phyloP scores from a whole-genome alignment of 1,140 invertebrate genomes.

The Sycophila sp. region DNA sequence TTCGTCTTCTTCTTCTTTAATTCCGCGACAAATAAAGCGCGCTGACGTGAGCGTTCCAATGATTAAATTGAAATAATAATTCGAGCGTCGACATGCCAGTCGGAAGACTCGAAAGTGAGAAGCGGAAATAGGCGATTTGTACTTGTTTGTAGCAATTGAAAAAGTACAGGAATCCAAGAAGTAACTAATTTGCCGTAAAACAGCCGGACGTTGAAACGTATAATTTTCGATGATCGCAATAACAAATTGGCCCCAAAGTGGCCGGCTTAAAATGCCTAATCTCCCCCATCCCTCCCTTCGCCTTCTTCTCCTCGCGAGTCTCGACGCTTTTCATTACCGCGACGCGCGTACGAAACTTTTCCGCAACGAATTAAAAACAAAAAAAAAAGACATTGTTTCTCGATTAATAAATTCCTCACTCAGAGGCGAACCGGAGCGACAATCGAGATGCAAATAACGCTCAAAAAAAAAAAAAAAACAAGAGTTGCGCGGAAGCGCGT shows the following conservation, averaged over 20 bases:
- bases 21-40: conserved; percentile 25
- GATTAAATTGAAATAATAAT: conserved; percentile 42
- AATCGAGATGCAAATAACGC: no score
- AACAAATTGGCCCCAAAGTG: conserved; percentile 7
- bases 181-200: conserved; percentile 32
- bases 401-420: no score
- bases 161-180: conserved; percentile 43
- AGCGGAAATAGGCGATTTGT: conserved; percentile 42
- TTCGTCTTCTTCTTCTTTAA: no score
- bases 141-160: conserved; percentile 43
- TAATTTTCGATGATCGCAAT: conserved; percentile 31
- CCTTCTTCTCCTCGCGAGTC: no score
- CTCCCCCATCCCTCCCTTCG: no score
- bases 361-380: no score
- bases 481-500: no score
- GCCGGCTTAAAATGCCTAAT: conserved; percentile 13
- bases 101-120: conserved; percentile 41
- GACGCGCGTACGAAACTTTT: no score
- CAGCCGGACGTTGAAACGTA: conserved; percentile 22
- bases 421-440: no score
- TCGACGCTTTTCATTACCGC: no score
- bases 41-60: conserved; percentile 28
- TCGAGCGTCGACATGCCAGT: conserved; percentile 31
- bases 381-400: no score
- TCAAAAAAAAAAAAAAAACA: no score